phyloP scores from a whole-genome alignment of 1,140 invertebrate species.

The Drosophila lacteicornis region DNA sequence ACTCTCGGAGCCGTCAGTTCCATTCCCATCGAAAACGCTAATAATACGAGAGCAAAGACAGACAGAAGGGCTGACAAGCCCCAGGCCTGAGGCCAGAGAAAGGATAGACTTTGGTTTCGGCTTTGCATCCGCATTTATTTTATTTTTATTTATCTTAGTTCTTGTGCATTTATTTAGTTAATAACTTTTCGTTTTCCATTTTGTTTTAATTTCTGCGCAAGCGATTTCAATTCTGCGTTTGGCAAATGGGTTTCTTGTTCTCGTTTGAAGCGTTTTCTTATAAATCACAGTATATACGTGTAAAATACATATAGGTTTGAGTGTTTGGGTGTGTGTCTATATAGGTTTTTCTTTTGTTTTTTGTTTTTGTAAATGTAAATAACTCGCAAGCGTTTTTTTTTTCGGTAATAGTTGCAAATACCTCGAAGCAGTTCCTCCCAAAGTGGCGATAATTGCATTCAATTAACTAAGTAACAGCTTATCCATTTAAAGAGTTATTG shows the following conservation, averaged over 20 bases:
- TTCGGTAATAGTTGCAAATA: constrained; percentile 46
- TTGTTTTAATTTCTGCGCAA: constrained; percentile 54
- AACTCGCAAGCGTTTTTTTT: constrained; percentile 73
- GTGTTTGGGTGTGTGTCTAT: constrained; percentile 42
- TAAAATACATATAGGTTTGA: constrained; percentile 76
- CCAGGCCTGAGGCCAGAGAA: constrained; percentile 52
- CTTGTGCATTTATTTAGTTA: constrained; percentile 80
- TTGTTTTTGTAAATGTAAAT: constrained; percentile 52
- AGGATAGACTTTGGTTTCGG: constrained; percentile 72
- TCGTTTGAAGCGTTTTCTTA: constrained; percentile 80
- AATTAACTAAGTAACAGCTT: constrained; percentile 83
- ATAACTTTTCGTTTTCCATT: constrained; percentile 63
- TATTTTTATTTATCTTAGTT: constrained; percentile 48
- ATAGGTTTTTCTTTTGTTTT: constrained; percentile 19
- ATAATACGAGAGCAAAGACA: constrained; percentile 30
- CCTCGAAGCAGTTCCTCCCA: constrained; percentile 60
- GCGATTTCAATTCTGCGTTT: constrained; percentile 67
- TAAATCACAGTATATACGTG: constrained; percentile 83
- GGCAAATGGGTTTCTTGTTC: constrained; percentile 57
- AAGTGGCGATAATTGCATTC: constrained; percentile 67
- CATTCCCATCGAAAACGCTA: constrained; percentile 50
- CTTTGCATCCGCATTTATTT: constrained; percentile 66
- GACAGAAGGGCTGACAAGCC: constrained; percentile 21
- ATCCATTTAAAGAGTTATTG: constrained; percentile 60
- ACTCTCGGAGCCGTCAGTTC: constrained; percentile 38